A percentile compares a stretch with the other conserved stretches of the same genome.
phyloP scores from a whole-genome alignment of 2,113 vertebrate genomes.

The Rafetus swinhoei region DNA sequence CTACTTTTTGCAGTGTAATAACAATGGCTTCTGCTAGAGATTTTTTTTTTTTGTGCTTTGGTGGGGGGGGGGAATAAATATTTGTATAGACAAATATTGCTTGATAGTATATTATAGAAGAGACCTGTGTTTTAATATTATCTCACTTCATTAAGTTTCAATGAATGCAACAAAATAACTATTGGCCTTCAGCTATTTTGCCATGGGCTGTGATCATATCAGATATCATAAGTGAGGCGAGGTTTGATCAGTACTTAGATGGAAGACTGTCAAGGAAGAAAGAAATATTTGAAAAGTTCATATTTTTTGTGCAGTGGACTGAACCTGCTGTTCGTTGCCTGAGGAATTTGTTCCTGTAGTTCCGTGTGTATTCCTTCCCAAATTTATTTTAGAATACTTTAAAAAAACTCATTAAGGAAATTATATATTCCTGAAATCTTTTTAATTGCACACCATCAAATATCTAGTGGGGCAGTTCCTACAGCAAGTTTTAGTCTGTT shows the following conservation, averaged over 20 bases:
- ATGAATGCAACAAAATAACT: background rate
- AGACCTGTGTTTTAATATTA: background rate
- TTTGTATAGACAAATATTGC: background rate
- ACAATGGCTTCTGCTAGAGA: background rate
- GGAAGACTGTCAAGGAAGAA: background rate
- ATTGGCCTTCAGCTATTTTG: background rate
- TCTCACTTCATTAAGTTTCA: background rate
- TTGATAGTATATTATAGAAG: background rate
- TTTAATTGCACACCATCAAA: background rate
- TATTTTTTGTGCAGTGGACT: background rate
- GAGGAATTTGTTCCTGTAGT: background rate
- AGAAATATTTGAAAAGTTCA: background rate
- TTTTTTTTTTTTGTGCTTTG: background rate
- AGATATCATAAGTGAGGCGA: rapidly evolving
- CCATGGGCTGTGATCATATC: background rate
- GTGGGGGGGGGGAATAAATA: too few relatives aligned
- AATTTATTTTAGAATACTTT: background rate
- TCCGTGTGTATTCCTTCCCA: background rate
- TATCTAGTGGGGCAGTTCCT: background rate
- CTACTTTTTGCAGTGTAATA: slow-evolving; percentile 2
- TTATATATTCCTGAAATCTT: background rate
- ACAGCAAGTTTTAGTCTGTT: too few relatives aligned
- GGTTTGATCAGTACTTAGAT: background rate
- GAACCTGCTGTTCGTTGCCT: background rate
- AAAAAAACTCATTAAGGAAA: too few relatives aligned